phyloP scores from a whole-genome alignment of 2,797 vertebrate genomes.

The Acestrorhynchus altus region DNA sequence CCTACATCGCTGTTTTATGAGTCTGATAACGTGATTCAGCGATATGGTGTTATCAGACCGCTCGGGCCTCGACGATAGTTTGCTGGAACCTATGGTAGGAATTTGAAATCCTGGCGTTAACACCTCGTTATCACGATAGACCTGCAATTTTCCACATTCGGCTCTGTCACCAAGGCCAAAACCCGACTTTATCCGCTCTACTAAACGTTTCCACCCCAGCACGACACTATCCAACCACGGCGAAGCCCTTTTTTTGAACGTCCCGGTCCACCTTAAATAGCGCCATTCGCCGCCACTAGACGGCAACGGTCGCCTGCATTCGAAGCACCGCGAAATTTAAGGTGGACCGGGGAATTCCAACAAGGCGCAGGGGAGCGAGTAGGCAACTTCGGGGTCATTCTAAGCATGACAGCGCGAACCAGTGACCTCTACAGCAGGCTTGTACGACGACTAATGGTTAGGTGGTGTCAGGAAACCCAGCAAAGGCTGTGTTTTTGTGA shows the following conservation, averaged over 20 bases:
- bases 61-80: constrained; percentile 28
- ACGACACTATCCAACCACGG: neutral
- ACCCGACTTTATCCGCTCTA: neutral
- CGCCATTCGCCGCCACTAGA: neutral
- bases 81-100: constrained; percentile 46
- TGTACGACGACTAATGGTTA: neutral
- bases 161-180: neutral
- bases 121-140: too few relatives aligned
- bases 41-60: constrained; percentile 25
- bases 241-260: neutral
- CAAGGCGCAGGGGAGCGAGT: neutral
- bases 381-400: neutral
- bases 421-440: constrained; percentile 4
- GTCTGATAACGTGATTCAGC: constrained; percentile 31
- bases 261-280: neutral
- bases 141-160: too few relatives aligned
- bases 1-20: constrained; percentile 15
- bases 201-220: neutral
- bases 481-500: neutral
- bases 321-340: neutral
- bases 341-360: neutral
- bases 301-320: too few relatives aligned
- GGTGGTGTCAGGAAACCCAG: neutral
- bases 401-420: neutral
- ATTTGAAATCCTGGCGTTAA: neutral